Conservation (phyloP, 2,113 vertebrate species). For the Aepyceros melampus region DNA sequence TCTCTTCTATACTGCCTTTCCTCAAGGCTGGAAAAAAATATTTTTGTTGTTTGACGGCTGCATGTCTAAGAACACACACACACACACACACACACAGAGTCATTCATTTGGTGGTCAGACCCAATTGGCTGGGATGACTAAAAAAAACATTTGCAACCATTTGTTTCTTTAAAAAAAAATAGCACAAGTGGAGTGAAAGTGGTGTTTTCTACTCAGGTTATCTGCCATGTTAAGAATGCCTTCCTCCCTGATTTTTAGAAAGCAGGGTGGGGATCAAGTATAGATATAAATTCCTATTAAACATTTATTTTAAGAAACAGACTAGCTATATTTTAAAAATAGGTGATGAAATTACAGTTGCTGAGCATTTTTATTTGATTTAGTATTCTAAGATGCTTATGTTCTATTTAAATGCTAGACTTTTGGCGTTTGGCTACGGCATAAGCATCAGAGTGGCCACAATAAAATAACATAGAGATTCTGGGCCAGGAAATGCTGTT, state of each 20-base stretch:
- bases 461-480: neutral
- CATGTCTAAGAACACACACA: neutral
- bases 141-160: neutral
- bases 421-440: neutral
- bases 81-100: neutral
- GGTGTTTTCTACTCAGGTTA: neutral
- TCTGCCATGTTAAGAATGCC: neutral
- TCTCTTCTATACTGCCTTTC: neutral
- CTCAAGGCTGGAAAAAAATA: neutral
- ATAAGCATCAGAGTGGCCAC: neutral
- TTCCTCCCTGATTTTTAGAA: neutral
- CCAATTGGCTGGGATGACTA: neutral
- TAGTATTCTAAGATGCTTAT: neutral
- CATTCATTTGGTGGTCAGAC: neutral
- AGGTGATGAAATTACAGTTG: neutral
- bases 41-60: neutral
- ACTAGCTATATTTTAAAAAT: neutral
- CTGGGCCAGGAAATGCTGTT: neutral
- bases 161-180: neutral
- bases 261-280: neutral
- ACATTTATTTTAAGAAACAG: conserved; percentile 13
- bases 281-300: neutral
- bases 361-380: neutral
- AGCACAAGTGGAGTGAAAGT: neutral
- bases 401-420: neutral